These are phyloP conservation scores for Bombyx mori DNA, from an alignment of 1,140 invertebrate species.

Conservation along the genomic window DNA sequence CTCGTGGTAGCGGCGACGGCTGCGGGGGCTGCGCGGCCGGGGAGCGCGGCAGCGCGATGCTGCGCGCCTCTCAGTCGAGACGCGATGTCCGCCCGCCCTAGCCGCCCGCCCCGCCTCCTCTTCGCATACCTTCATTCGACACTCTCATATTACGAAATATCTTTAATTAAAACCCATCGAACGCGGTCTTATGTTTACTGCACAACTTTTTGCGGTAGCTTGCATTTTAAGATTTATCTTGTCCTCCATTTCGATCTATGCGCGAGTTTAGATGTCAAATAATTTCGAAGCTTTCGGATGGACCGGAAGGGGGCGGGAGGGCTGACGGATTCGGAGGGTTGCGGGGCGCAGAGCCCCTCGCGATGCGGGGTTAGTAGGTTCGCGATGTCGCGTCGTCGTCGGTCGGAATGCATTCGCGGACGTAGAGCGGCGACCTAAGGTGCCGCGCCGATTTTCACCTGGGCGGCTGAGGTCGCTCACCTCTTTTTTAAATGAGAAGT, in stretches of 20 bases:
- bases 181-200: conserved; percentile 15
- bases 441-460: conserved; percentile 60
- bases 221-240: conserved; percentile 22
- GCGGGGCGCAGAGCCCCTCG: conserved; percentile 61
- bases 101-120: conserved; percentile 38
- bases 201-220: conserved; percentile 11
- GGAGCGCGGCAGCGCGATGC: conserved; percentile 56
- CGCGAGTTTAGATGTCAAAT: conserved; percentile 53
- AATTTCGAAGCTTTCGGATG: conserved; percentile 66
- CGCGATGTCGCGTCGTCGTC: conserved; percentile 64
- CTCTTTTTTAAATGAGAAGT: conserved; percentile 34
- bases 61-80: conserved; percentile 70
- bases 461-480: conserved; percentile 39
- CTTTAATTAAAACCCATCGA: conserved; percentile 26
- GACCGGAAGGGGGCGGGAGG: conserved; percentile 58
- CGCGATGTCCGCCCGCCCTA: conserved; percentile 62
- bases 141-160: conserved; percentile 19
- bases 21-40: conserved; percentile 20
- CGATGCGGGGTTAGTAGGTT: conserved; percentile 66
- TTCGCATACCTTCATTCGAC: conserved; percentile 29
- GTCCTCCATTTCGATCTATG: conserved; percentile 28
- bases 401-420: conserved; percentile 69
- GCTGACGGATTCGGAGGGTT: conserved; percentile 55
- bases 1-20: conserved; percentile 32
- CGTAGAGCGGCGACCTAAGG: conserved; percentile 65